Evolutionary conservation across 2,797 vertebrate genomes (phyloP), one percentile per base, ranked within the genome.

Genomic region (Molossus alvarezi): DNA sequence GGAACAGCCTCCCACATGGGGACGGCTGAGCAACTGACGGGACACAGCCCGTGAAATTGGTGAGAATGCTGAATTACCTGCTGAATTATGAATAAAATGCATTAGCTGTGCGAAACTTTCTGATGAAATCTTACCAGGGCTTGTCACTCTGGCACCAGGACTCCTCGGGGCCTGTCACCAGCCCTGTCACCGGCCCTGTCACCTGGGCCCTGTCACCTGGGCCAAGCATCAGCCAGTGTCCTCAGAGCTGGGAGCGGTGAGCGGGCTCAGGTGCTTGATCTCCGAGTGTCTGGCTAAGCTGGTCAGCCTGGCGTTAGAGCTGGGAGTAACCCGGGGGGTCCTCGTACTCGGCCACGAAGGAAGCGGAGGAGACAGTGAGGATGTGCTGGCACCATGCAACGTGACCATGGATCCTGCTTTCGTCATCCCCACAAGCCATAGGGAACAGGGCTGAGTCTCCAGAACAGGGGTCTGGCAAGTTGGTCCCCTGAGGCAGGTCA

Each of bases 391-490:
- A 6, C 15, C 5, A 1, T 13, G 20, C 0, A 17, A 9, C 51
- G 9, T 4, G 37, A 53, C 20, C 10, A 1, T 6, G 0, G 53
- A 11, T 11, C 25, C 33, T 0, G 14, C 23, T 55, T 14, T 10
- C 3, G 0, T 25, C 69, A 69, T 53, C 9, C 3, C 45, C 60
- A n/a, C 6, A 14, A 25, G 64, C n/a, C 25, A 4, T 0, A 3
- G 0, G 1, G 57, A 29, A 25, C 41, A 8, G 48, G 17, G 37
- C 33, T 53, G 5, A 20, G 27, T 20, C 14, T 51, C 15, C 48
- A 58, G 14, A 57, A 37, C 2, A 13, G 25, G 51, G 6, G 79
- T 73, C n/a, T 11, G 33, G 64, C 0, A 1, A n/a, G 17, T 6
- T 0, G 2, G 37, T 65, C 45, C 25, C 69, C 9, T 33, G 12